Percentiles rank a stretch among this genome's conserved stretches.
Evolutionary conservation across 2,797 vertebrate genomes (phyloP).

Genomic region (Anomalospiza imberbis): DNA sequence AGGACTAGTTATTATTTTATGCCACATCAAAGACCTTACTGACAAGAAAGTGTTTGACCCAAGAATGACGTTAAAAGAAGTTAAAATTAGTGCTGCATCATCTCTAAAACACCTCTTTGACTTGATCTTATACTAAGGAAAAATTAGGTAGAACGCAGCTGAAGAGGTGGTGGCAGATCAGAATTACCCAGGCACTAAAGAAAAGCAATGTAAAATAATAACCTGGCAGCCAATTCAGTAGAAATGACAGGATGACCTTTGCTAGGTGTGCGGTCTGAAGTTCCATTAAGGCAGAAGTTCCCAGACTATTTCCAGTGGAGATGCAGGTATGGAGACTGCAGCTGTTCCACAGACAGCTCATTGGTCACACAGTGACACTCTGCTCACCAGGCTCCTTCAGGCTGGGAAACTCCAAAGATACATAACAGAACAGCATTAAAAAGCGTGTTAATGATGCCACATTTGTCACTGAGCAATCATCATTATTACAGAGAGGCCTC

Average conservation of each 20-base stretch:
- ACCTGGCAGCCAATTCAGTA: background rate
- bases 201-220: background rate
- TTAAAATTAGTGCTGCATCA: background rate
- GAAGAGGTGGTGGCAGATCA: background rate
- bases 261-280: background rate
- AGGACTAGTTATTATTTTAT: background rate
- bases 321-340: background rate
- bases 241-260: slow-evolving; percentile 7
- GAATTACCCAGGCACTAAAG: background rate
- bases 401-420: background rate
- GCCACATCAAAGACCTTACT: background rate
- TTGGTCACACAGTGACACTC: background rate
- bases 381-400: background rate
- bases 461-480: no score
- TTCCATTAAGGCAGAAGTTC: background rate
- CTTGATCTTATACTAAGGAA: background rate
- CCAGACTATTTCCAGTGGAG: background rate
- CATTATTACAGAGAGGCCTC: background rate
- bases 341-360: slow-evolving; percentile 2
- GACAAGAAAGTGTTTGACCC: background rate
- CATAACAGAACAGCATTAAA: background rate
- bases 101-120: background rate
- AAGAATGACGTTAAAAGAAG: background rate
- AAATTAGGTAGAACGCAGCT: background rate
- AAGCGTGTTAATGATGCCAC: background rate